Base-by-base conservation (phyloP, 2,888 invertebrate species). In the Phlogophora meticulosa region DNA sequence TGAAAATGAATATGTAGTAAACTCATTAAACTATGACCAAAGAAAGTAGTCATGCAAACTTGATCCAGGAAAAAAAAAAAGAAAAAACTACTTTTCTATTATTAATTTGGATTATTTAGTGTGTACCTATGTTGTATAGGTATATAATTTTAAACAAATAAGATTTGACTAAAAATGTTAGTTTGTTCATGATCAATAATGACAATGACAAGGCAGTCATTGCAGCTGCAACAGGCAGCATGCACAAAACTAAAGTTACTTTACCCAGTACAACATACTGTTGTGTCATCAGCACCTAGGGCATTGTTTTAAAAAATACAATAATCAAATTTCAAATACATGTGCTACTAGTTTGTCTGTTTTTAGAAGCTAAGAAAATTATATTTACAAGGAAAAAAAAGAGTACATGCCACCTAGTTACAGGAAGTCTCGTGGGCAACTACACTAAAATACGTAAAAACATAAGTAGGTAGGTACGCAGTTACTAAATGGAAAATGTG, bases 371-470 rank as follows among this genome's bases (percentile, higher is more conserved):
- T 15, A 57, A 3, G 24, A 20, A 43, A 65, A 32, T 36, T 10
- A 36, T 7, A 13, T 43, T 38, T 32, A 32, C 34, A 42, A 60
- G 22, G 45, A 22, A 65, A 71, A 65, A 55, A 71, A 51, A 13
- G 28, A 52, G 55, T 67, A 67, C 55, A 61, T 65, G 72, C 66
- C 52, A 71, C 49, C 53, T 68, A 46, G 57, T 56, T 66, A 68
- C 82, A 78, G 81, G 77, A 81, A 78, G 70, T 76, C 69, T 79
- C 72, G 67, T 79, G 72, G 70, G 58, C 68, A 79, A 68, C 66
- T 59, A 80, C 52, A 77, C 20, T 55, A 61, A 61, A 56, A 67
- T 60, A 62, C 40, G 22, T 49, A 28, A 52, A 71, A 68, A 78
- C 60, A 40, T 49, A 64, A 36, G 69, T 68, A 72, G 70, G 73